phyloP scores from a whole-genome alignment of 2,888 invertebrate genomes.

The Mythimna albipuncta region DNA sequence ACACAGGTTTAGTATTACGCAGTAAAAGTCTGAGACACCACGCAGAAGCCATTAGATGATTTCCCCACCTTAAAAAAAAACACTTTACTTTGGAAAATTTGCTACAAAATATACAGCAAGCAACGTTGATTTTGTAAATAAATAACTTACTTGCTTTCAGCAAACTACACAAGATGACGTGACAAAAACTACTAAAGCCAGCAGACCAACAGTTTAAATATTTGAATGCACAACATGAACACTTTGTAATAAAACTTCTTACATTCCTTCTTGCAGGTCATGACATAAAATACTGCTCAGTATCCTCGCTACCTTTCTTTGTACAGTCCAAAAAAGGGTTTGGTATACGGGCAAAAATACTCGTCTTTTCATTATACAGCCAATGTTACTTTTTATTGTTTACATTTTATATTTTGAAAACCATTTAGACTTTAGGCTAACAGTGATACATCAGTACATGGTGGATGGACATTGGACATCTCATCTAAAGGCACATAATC shows the following conservation, averaged over 20 bases:
- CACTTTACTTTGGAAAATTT: too few species aligned
- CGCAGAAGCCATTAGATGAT: too few species aligned
- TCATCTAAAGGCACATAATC: too few species aligned
- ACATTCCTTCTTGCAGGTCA: slow-evolving; percentile 11
- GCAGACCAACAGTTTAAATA: slow-evolving; percentile 32
- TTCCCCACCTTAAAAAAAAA: too few species aligned
- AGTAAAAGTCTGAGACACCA: too few species aligned
- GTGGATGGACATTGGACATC: too few species aligned
- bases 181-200: slow-evolving; percentile 29
- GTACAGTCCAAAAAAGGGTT: slow-evolving; percentile 8
- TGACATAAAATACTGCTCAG: slow-evolving; percentile 26
- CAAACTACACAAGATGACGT: slow-evolving; percentile 4
- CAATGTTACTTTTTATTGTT: too few species aligned
- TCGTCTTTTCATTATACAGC: too few species aligned
- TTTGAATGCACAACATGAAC: slow-evolving; percentile 38
- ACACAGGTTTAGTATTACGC: too few species aligned
- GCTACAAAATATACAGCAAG: neutral
- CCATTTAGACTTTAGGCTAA: too few species aligned
- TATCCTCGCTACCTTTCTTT: neutral
- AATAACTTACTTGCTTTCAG: neutral
- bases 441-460: too few species aligned
- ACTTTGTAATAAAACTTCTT: slow-evolving; percentile 29
- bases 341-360: neutral
- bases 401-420: too few species aligned
- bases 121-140: neutral